Percentiles rank a stretch among this genome's conserved stretches.
These are phyloP conservation scores for Aspidapion aeneum DNA, from an alignment of 2,888 invertebrate genomes.

Conservation along the genomic window DNA sequence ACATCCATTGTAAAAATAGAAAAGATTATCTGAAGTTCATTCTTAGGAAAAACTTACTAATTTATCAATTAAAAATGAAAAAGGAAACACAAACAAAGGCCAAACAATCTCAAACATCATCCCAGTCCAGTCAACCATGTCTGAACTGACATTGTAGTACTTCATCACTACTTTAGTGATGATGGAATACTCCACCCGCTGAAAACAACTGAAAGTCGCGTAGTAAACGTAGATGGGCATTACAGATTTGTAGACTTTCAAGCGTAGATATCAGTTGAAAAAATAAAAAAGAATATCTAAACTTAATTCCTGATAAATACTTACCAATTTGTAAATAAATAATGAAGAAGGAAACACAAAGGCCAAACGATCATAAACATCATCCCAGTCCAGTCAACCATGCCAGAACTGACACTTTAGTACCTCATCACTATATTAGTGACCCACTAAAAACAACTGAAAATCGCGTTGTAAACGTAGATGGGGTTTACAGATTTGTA, in stretches of 20 bases:
- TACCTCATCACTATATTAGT: slow-evolving; percentile 75
- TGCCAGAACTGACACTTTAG: slow-evolving; percentile 65
- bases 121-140: slow-evolving; percentile 89
- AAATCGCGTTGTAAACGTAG: slow-evolving; percentile 79
- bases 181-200: slow-evolving; percentile 95
- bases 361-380: slow-evolving; percentile 95
- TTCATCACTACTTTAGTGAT: slow-evolving; percentile 78
- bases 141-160: slow-evolving; percentile 68
- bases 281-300: too few species aligned
- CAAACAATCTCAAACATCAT: slow-evolving; percentile 94
- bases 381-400: slow-evolving; percentile 95
- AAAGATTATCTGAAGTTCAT: too few species aligned
- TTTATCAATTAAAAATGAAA: slow-evolving; percentile 90
- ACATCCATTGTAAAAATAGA: too few species aligned
- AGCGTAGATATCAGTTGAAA: too few species aligned
- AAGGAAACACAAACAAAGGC: slow-evolving; percentile 93
- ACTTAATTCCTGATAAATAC: too few species aligned
- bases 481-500: too few species aligned
- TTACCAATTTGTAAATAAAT: slow-evolving; percentile 88
- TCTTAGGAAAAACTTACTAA: slow-evolving; percentile 81
- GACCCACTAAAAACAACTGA: slow-evolving; percentile 94
- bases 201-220: slow-evolving; percentile 86
- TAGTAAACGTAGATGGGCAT: slow-evolving; percentile 80
- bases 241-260: too few species aligned
- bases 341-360: slow-evolving; percentile 91